Evolutionary conservation across 2,797 vertebrate genomes (phyloP), one percentile per base, ranked within the genome.

Genomic region (Gastrophryne carolinensis): DNA sequence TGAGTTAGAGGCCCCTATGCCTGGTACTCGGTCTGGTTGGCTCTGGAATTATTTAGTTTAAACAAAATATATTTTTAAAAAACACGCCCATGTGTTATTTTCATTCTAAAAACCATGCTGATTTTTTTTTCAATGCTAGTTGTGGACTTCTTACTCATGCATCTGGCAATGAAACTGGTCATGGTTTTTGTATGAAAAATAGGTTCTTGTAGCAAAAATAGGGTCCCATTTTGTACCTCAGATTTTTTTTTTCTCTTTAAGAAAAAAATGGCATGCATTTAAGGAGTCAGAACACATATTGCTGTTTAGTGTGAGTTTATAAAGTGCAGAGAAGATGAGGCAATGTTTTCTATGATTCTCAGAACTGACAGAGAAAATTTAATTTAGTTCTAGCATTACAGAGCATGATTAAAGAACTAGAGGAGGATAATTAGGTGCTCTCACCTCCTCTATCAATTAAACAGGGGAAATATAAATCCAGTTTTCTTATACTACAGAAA

Each of bases 391-490:
- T 60, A 37, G 21, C 27, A 53, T 58, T 34, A 26, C 13, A 0
- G 26, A 26, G 4, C 47, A 56, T 65, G 15, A 74, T 66, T 74
- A 66, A 58, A 58, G 44, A 58, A 49, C 26, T 34, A 21, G 50
- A 53, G 27, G 60, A 44, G 34, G 9, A 60, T 49, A 72, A 62
- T 72, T 72, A 61, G 57, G 30, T 62, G 53, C 39, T 21, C n/a
- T 58, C n/a, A 50, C 63, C 29, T 60, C 39, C 54, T 71, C 27
- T 49, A 60, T 60, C 50, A 73, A 73, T 75, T 67, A 58, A 66
- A 75, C n/a, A 58, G n/a, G 11, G 9, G 19, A 66, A 58, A 67
- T 57, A 74, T 34, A n/a, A 66, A 66, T 66, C 39, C 50, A 47
- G 49, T 66, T 26, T 74, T 66, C 39, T 35, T 47, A 56, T 44